Percentiles rank a stretch among this genome's conserved stretches.
phyloP scores from a whole-genome alignment of 2,113 vertebrate species.

The Machaerirhynchus nigripectus region DNA sequence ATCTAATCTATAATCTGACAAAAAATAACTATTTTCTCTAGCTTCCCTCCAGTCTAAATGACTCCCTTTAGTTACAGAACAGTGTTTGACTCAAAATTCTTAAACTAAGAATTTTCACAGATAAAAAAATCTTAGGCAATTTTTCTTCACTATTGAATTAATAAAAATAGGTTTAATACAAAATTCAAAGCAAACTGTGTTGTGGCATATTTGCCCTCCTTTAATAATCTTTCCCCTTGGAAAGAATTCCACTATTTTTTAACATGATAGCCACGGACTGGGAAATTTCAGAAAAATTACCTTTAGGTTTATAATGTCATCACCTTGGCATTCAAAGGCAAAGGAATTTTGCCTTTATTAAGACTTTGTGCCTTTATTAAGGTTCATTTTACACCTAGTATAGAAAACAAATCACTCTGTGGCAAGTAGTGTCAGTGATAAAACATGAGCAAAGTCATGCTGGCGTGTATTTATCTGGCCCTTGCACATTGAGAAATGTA shows the following conservation, averaged over 20 bases:
- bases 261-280: background rate
- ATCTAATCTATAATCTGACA: background rate
- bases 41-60: background rate
- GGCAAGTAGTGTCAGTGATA: background rate
- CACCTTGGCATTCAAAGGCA: background rate
- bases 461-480: background rate
- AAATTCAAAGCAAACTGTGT: background rate
- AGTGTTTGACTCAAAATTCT: background rate
- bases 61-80: background rate
- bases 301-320: background rate
- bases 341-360: too few species aligned
- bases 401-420: background rate
- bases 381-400: background rate
- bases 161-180: background rate
- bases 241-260: background rate
- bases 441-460: background rate
- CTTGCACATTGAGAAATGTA: fast-evolving
- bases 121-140: background rate
- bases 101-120: background rate
- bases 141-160: background rate
- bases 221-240: background rate
- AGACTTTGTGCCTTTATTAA: background rate
- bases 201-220: background rate
- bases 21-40: background rate
- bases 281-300: background rate